Conservation (phyloP, 2,113 vertebrate genomes). For the Bubalus kerabau region DNA sequence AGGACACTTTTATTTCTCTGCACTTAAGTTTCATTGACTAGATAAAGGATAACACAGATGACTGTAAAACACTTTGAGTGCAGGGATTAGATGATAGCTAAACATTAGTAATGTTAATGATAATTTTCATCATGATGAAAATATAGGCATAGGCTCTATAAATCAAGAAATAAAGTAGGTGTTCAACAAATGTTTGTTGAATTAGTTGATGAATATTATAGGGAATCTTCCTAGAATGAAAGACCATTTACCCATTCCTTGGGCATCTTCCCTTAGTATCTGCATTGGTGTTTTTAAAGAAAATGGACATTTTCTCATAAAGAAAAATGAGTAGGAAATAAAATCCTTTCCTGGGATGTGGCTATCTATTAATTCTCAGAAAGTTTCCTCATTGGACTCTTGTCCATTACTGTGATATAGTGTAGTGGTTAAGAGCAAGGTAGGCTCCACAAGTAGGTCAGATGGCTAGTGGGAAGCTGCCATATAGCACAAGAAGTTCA, state of each 20-base stretch:
- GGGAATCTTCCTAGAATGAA: not conserved
- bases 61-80: not conserved
- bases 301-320: not conserved
- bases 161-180: not conserved
- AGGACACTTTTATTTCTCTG: not conserved
- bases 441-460: not conserved
- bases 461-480: not conserved
- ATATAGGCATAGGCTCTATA: not conserved
- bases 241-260: not conserved
- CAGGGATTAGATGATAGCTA: not conserved
- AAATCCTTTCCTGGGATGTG: not conserved
- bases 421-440: not conserved
- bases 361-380: not conserved
- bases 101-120: not conserved
- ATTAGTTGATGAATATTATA: not conserved
- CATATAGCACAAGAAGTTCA: not conserved
- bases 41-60: not conserved
- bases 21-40: not conserved
- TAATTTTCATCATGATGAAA: not conserved
- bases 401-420: not conserved
- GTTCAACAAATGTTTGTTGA: not conserved
- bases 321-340: conserved; percentile 12
- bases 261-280: not conserved
- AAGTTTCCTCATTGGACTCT: not conserved
- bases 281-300: not conserved